Evolutionary conservation across 2,113 vertebrate genomes (phyloP), one percentile per base, ranked within the genome.

Genomic region (Falco punctatus): DNA sequence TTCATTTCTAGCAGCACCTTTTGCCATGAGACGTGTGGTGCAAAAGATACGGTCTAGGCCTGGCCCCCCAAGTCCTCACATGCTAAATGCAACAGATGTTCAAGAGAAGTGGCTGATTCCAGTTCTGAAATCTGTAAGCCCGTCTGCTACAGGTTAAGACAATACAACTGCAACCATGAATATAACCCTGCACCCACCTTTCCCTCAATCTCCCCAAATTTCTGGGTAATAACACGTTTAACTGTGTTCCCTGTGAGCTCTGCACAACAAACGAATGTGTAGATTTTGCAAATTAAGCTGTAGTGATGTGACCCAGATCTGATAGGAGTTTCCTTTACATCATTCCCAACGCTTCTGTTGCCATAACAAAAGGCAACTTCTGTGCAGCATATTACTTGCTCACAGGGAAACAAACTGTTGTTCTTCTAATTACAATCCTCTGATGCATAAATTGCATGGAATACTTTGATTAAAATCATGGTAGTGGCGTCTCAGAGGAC

Each of bases 261-360:
- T 27, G 65, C 72, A 13, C 65, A 33, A 18, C 89, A 82, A 69
- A 74, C 24, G n/a, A 49, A 94, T 13, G 77, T 64, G 94, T 19
- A 30, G 78, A 55, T 80, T 85, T 38, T 90, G 89, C 89, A 91
- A 62, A 73, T 30, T 2, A 32, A 62, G 84, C 86, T 4, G 55
- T 3, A 13, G 62, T 67, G 87, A 86, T 88, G 93, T 80, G 95
- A 86, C 95, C 91, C 96, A 96, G 95, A 86, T 77, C 95, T 81
- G 94, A 96, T 62, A 95, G 95, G 93, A 96, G 95, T 94, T 93
- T 83, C 96, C 96, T 96, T 97, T 21, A 95, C 97, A 94, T 97
- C 97, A 97, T 40, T 46, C 95, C 46, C 96, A 91, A 83, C 93
- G 48, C 81, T 96, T 85, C 81, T 9, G 94, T 97, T 97, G 95